phyloP scores from a whole-genome alignment of 2,113 vertebrate genomes.

The Ailuropoda melanoleuca region DNA sequence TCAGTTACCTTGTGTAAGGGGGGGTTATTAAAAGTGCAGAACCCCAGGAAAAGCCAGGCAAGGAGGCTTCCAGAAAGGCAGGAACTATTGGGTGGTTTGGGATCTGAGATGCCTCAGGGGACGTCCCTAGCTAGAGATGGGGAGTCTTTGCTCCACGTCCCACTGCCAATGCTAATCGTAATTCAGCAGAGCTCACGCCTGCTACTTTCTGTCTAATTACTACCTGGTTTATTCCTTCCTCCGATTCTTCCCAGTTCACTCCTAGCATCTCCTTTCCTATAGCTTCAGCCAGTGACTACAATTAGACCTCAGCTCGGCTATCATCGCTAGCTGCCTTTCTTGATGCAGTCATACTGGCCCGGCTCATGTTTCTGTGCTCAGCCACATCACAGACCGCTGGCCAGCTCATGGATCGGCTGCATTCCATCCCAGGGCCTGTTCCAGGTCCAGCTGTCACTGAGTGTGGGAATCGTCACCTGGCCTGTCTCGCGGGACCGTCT shows the following conservation, averaged over 20 bases:
- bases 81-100: not conserved
- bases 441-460: not conserved
- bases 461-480: too few species aligned
- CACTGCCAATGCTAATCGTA: accelerated
- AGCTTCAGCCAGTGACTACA: not conserved
- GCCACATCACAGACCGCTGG: not conserved
- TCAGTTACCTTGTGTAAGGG: not conserved
- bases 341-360: not conserved
- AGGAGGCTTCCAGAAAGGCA: not conserved
- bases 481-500: not conserved
- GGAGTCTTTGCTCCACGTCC: not conserved
- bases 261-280: not conserved
- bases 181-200: not conserved
- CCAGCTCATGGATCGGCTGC: not conserved
- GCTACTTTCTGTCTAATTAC: not conserved
- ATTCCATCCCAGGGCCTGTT: not conserved
- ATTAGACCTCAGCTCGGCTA: not conserved
- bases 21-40: not conserved
- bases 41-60: not conserved
- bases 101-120: not conserved
- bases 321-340: not conserved
- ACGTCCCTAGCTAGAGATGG: not conserved
- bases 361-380: not conserved
- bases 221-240: not conserved
- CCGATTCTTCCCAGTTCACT: not conserved